Percentiles rank a stretch among this genome's conserved stretches.
Evolutionary conservation across 2,797 vertebrate species (phyloP).

Genomic region (Argentina silus): DNA sequence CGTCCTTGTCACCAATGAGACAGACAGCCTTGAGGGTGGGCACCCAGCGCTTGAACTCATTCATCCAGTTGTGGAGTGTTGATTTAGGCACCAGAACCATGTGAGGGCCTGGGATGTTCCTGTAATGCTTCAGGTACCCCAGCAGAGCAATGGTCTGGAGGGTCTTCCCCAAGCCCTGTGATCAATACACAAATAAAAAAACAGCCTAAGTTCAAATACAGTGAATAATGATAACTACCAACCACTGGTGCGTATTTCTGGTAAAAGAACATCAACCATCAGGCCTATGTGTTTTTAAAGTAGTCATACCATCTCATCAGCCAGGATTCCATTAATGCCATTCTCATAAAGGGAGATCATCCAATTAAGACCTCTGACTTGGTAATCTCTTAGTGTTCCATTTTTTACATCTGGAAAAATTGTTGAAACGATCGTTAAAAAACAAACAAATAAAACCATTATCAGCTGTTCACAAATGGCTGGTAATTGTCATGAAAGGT

Average conservation of each 20-base stretch:
- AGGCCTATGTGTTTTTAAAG: slow-evolving; percentile 1
- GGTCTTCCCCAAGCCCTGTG: slow-evolving; percentile 87
- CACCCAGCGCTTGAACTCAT: slow-evolving; percentile 89
- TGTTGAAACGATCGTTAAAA: background rate
- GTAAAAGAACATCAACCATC: background rate
- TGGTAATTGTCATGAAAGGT: background rate
- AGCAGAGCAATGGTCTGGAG: slow-evolving; percentile 87
- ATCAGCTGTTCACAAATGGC: slow-evolving; percentile 2
- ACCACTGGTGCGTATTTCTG: background rate
- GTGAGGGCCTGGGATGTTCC: slow-evolving; percentile 89
- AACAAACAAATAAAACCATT: background rate
- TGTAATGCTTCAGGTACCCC: slow-evolving; percentile 88
- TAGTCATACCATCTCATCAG: slow-evolving; percentile 86
- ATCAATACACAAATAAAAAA: slow-evolving; percentile 33
- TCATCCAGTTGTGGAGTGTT: slow-evolving; percentile 90
- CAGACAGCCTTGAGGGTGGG: slow-evolving; percentile 85
- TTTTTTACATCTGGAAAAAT: slow-evolving; percentile 84
- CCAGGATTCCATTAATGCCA: slow-evolving; percentile 90
- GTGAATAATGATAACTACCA: background rate
- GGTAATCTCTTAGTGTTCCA: slow-evolving; percentile 86
- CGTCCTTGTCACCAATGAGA: slow-evolving; percentile 86
- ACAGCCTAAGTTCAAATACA: background rate
- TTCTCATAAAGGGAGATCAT: slow-evolving; percentile 91
- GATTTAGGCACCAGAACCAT: slow-evolving; percentile 91
- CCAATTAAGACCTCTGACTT: slow-evolving; percentile 89